Conservation (phyloP, 2,113 vertebrate genomes). For the Pterophyllum scalare region DNA sequence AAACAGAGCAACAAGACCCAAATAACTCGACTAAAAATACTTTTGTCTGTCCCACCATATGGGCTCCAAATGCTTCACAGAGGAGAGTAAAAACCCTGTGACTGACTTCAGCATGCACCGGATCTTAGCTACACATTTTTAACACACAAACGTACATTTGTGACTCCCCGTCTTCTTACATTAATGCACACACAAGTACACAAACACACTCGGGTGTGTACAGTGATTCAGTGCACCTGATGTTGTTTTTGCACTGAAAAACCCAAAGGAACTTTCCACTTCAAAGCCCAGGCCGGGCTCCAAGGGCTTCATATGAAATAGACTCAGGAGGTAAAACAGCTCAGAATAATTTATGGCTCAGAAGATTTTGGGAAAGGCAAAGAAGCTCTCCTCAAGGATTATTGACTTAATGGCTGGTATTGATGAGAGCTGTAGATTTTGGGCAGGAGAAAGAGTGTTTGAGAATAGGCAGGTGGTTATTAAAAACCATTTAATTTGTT, state of each 20-base stretch:
- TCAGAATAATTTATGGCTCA: slow-evolving; percentile 17
- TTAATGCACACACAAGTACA: neutral
- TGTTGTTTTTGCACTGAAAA: slow-evolving; percentile 38
- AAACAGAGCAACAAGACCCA: neutral
- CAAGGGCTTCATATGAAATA: slow-evolving; percentile 51
- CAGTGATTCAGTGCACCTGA: slow-evolving; percentile 43
- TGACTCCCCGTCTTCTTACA: neutral
- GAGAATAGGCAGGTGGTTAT: neutral
- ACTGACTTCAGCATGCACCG: slow-evolving; percentile 10
- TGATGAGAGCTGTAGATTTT: slow-evolving; percentile 5
- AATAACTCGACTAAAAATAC: neutral
- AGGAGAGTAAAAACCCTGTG: neutral
- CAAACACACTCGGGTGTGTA: neutral
- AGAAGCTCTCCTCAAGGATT: neutral
- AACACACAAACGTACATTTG: neutral
- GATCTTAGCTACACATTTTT: slow-evolving; percentile 13
- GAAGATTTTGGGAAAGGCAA: slow-evolving; percentile 2
- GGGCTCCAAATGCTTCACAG: slow-evolving; percentile 1
- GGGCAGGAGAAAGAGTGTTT: neutral
- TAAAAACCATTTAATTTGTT: neutral
- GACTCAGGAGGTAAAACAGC: neutral
- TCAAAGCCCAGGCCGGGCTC: slow-evolving; percentile 47
- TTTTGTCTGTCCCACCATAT: neutral
- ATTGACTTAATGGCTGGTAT: neutral
- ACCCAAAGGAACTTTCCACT: slow-evolving; percentile 48